phyloP scores from a whole-genome alignment of 2,113 vertebrate species.

The Erythrolamprus reginae region DNA sequence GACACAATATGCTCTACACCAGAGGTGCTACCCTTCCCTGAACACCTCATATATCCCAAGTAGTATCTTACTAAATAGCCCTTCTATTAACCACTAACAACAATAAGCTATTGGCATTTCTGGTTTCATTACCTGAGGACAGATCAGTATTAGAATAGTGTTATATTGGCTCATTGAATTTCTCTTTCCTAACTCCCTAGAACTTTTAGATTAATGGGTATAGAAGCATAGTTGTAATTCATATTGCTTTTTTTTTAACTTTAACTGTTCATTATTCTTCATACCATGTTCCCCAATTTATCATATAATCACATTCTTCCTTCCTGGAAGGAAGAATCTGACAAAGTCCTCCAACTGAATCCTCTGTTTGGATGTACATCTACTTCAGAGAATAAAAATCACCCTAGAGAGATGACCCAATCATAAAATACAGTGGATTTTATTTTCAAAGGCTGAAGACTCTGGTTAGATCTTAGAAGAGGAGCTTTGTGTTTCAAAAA shows the following conservation, averaged over 20 bases:
- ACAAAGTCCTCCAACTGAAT: background rate
- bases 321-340: background rate
- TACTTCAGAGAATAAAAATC: background rate
- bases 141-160: background rate
- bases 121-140: background rate
- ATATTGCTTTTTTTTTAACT: background rate
- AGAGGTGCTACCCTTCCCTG: too few relatives aligned
- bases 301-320: background rate
- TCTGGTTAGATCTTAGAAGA: too few relatives aligned
- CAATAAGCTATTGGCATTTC: background rate
- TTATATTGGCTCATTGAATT: too few relatives aligned
- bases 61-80: background rate
- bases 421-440: background rate
- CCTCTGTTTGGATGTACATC: background rate
- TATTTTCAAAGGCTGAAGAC: background rate
- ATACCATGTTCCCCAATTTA: background rate
- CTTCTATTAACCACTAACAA: background rate
- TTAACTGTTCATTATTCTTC: background rate
- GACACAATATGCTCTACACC: too few relatives aligned
- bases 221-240: background rate
- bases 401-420: background rate
- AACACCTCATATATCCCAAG: too few relatives aligned
- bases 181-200: background rate
- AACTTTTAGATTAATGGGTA: background rate
- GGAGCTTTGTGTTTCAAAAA: background rate